Evolutionary conservation across 2,797 vertebrate species (phyloP).

Genomic region (Manis crassicaudata): DNA sequence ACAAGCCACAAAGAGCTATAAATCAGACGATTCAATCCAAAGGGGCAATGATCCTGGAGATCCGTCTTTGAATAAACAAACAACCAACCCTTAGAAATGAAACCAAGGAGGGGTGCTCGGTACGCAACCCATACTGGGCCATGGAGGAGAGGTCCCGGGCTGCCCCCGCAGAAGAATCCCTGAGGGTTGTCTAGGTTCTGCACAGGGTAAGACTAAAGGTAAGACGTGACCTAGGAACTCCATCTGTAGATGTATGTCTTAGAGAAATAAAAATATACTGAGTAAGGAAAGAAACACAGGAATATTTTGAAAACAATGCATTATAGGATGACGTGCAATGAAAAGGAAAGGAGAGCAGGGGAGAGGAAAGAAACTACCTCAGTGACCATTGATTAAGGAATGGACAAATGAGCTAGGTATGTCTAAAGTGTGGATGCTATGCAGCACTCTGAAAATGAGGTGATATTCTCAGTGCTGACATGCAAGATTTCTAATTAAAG

Average conservation of each 20-base stretch:
- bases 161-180: background rate
- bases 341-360: too few relatives aligned
- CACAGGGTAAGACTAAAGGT: background rate
- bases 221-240: background rate
- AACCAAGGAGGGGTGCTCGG: rapidly evolving
- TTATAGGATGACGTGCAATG: background rate
- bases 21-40: background rate
- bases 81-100: background rate
- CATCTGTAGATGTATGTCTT: background rate
- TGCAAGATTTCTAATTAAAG: background rate
- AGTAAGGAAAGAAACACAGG: background rate
- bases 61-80: background rate
- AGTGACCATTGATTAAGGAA: background rate
- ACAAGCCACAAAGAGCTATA: background rate
- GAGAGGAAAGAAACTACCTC: background rate
- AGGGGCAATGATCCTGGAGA: background rate
- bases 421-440: too few relatives aligned
- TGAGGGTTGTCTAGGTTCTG: rapidly evolving
- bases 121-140: too few relatives aligned
- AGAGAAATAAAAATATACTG: background rate
- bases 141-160: background rate
- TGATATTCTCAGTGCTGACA: background rate
- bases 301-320: background rate
- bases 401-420: background rate
- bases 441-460: background rate